These are phyloP conservation scores for Carposina sasakii DNA, from an alignment of 1,140 invertebrate genomes.

Conservation along the genomic window DNA sequence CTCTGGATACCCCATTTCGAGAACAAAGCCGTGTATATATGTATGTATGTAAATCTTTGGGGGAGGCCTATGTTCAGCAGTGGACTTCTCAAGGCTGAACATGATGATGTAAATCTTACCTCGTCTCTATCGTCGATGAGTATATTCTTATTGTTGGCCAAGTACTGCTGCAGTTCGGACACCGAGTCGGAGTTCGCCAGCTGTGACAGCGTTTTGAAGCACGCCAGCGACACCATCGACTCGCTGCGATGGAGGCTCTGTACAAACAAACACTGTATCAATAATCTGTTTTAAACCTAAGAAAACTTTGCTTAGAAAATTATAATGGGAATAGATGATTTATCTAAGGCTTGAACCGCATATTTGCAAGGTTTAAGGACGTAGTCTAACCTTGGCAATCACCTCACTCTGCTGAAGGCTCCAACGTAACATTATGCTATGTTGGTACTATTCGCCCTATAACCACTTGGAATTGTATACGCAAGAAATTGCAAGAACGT, in stretches of 20 bases:
- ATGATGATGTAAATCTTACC: conserved; percentile 75
- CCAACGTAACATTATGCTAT: conserved; percentile 41
- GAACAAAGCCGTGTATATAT: too few species aligned
- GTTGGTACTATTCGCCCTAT: background rate
- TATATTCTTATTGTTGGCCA: conserved; percentile 86
- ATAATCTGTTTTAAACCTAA: too few species aligned
- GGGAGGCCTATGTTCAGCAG: too few species aligned
- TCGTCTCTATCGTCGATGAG: conserved; percentile 93
- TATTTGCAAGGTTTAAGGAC: too few species aligned
- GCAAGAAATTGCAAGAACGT: conserved; percentile 10
- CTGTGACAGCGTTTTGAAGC: conserved; percentile 83
- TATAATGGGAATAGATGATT: too few species aligned
- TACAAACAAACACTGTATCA: background rate
- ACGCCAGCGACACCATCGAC: conserved; percentile 90
- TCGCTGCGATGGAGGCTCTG: conserved; percentile 76
- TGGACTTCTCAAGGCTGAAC: too few species aligned
- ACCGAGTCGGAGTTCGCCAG: conserved; percentile 88
- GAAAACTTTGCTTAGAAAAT: too few species aligned
- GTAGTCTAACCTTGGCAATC: too few species aligned
- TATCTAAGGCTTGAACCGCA: too few species aligned
- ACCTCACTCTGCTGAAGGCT: conserved; percentile 47
- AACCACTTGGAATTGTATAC: too few species aligned
- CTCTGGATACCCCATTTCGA: too few species aligned
- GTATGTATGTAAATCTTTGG: too few species aligned
- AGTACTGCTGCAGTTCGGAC: conserved; percentile 82